Conservation (phyloP, 2,113 vertebrate genomes). For the Delphinapterus leucas region DNA sequence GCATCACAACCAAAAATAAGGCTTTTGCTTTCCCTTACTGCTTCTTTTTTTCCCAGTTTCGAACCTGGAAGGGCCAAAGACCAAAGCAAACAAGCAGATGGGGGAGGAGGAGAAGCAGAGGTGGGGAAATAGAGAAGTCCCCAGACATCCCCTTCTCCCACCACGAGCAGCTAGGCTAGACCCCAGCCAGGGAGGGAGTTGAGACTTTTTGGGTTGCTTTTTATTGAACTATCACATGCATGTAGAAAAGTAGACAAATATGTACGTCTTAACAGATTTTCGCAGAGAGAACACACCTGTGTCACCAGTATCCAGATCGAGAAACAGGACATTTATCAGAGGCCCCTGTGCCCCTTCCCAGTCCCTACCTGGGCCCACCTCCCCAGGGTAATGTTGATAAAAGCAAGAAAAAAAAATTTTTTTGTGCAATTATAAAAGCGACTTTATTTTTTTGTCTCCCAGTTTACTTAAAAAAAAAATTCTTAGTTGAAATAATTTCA, state of each 20-base stretch:
- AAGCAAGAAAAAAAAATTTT: not conserved
- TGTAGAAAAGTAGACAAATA: not conserved
- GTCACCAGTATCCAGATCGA: not conserved
- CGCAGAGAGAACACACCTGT: not conserved
- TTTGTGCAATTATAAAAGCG: constrained; percentile 30
- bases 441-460: constrained; percentile 16
- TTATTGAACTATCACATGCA: not conserved
- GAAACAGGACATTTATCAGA: not conserved
- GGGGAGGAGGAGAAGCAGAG: not conserved
- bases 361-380: not conserved
- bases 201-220: not conserved
- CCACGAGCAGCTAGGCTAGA: not conserved
- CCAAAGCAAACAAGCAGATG: not conserved
- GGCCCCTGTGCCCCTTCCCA: not conserved
- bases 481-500: constrained; percentile 26
- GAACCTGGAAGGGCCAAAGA: not conserved
- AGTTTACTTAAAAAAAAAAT: not conserved
- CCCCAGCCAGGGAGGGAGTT: not conserved
- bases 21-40: not conserved
- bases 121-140: not conserved
- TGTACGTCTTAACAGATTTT: not conserved
- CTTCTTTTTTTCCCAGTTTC: not conserved
- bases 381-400: not conserved
- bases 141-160: not conserved
- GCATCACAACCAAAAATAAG: not conserved